Evolutionary conservation across 2,888 invertebrate genomes (phyloP).

Genomic region (Chironomus riparius): DNA sequence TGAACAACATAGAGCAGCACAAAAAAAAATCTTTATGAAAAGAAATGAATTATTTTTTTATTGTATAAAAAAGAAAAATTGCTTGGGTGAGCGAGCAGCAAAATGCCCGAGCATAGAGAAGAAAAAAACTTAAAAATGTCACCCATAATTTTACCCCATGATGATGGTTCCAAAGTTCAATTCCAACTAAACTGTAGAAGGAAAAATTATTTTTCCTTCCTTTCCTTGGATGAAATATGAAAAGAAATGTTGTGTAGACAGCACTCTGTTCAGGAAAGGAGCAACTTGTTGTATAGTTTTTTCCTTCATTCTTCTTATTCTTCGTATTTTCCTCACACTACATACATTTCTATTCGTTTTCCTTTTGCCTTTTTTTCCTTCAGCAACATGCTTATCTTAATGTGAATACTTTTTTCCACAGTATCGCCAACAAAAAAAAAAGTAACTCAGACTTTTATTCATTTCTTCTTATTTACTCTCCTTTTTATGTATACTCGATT

Average conservation of each 20-base stretch:
- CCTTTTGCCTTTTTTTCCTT: slow-evolving; percentile 3
- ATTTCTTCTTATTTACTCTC: not conserved
- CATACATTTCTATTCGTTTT: not conserved
- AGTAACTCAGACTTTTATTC: not conserved
- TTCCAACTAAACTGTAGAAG: too few relatives aligned
- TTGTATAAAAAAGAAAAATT: not conserved
- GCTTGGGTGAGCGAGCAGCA: not conserved
- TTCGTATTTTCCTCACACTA: not conserved
- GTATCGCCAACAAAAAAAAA: too few relatives aligned
- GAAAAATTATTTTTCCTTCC: too few relatives aligned
- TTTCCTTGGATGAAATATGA: not conserved
- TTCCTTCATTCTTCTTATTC: not conserved
- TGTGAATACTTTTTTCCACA: slow-evolving; percentile 1
- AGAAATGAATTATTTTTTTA: too few relatives aligned
- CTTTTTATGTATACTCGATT: not conserved
- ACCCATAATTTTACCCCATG: not conserved
- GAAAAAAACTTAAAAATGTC: not conserved
- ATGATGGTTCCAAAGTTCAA: not conserved
- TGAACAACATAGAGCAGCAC: not conserved
- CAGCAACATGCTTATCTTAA: slow-evolving; percentile 6
- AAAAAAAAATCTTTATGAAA: too few relatives aligned
- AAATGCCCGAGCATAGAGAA: not conserved
- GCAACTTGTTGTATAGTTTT: not conserved
- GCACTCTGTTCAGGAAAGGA: not conserved
- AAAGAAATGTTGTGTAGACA: not conserved